Conservation (phyloP, 2,888 invertebrate species). For the Ariolimax columbianus region DNA sequence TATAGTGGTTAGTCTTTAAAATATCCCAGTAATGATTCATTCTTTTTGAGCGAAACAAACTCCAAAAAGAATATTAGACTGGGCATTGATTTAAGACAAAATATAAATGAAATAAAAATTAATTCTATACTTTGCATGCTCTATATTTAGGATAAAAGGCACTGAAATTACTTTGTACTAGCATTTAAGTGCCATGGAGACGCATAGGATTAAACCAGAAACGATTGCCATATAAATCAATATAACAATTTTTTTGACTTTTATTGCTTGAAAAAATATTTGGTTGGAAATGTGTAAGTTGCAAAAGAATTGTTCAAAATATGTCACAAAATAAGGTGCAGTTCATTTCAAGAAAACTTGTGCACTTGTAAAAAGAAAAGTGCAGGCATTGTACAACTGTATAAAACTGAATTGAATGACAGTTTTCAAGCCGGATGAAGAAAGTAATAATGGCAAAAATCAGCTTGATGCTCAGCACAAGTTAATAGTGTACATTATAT, state of each 20-base stretch:
- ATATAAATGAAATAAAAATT: neutral
- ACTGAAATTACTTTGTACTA: neutral
- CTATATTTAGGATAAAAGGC: neutral
- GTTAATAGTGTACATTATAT: neutral
- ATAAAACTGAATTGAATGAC: neutral
- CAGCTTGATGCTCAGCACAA: neutral
- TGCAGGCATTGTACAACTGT: neutral
- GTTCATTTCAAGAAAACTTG: neutral
- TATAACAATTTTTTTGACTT: no score
- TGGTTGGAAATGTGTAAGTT: neutral
- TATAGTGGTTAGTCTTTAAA: neutral
- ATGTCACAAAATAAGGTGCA: neutral
- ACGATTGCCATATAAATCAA: neutral
- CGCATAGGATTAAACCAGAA: neutral
- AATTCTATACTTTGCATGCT: no score
- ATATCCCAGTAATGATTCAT: neutral
- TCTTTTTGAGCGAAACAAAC: conserved; percentile 30
- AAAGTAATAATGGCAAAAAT: neutral
- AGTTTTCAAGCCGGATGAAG: neutral
- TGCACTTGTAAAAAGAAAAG: neutral
- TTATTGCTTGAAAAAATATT: neutral
- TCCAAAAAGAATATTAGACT: conserved; percentile 23
- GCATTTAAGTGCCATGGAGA: neutral
- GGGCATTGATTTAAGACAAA: neutral
- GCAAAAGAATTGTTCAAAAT: neutral